phyloP scores from a whole-genome alignment of 2,797 vertebrate species.

The Staurois parvus region DNA sequence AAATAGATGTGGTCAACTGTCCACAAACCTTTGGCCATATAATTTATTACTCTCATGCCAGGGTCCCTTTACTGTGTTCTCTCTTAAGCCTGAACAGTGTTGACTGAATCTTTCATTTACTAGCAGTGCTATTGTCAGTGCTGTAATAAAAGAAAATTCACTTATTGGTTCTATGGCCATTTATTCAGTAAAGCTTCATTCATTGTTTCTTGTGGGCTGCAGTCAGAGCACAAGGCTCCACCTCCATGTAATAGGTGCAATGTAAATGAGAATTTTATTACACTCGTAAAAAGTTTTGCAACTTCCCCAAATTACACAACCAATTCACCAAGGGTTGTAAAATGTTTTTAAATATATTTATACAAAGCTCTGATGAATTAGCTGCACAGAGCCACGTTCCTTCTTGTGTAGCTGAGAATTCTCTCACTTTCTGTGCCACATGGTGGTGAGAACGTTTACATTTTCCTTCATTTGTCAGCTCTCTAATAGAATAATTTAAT shows the following conservation, averaged over 20 bases:
- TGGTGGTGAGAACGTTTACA: slow-evolving; percentile 83
- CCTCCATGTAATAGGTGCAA: not conserved
- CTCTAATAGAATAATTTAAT: slow-evolving; percentile 96
- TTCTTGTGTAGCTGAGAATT: slow-evolving; percentile 80
- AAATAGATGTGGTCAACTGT: too few species aligned
- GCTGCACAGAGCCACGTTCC: slow-evolving; percentile 81
- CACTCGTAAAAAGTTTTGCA: slow-evolving; percentile 88
- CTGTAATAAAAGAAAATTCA: not conserved
- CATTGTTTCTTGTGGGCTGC: not conserved
- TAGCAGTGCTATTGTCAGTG: too few species aligned
- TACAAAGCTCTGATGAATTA: slow-evolving; percentile 87
- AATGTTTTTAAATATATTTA: slow-evolving; percentile 87
- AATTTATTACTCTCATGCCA: too few species aligned
- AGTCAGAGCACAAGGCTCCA: not conserved
- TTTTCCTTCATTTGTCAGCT: slow-evolving; percentile 97
- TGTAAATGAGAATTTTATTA: slow-evolving; percentile 74
- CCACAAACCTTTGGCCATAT: too few species aligned
- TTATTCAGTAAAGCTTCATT: not conserved
- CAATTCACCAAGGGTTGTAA: slow-evolving; percentile 85
- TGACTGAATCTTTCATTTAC: too few species aligned
- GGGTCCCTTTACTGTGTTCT: too few species aligned
- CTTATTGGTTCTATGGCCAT: not conserved
- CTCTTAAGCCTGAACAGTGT: too few species aligned
- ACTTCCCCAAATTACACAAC: slow-evolving; percentile 84
- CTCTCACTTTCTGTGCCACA: slow-evolving; percentile 81